phyloP scores from a whole-genome alignment of 2,888 invertebrate species.

The Drosophila hamatofila region DNA sequence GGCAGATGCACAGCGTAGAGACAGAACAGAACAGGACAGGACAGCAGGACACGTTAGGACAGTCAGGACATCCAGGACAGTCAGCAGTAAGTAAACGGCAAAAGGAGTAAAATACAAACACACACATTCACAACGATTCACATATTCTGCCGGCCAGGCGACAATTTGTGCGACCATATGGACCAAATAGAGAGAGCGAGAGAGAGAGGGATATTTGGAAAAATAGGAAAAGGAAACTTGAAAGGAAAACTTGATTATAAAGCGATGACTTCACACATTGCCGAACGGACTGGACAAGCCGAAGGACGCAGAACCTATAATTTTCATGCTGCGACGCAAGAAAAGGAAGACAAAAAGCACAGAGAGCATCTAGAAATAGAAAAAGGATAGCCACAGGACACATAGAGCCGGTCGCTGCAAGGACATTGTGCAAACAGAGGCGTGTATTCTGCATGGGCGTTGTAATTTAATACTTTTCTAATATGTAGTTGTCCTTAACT shows the following conservation, averaged over 20 bases:
- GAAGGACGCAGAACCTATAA: conserved; percentile 69
- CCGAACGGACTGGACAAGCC: conserved; percentile 37
- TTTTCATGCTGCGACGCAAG: conserved; percentile 60
- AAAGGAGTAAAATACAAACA: conserved; percentile 57
- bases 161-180: conserved; percentile 75
- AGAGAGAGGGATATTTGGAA: neutral
- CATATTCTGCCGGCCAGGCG: conserved; percentile 66
- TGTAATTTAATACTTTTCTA: conserved; percentile 81
- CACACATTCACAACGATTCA: conserved; percentile 39
- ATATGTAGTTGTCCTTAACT: conserved; percentile 67
- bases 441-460: conserved; percentile 57
- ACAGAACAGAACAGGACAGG: conserved; percentile 7
- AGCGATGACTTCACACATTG: conserved; percentile 84
- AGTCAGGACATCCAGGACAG: conserved; percentile 1
- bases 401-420: conserved; percentile 19
- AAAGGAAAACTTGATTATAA: conserved; percentile 84
- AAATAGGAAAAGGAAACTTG: conserved; percentile 66
- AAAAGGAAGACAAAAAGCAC: conserved; percentile 12
- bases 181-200: conserved; percentile 23
- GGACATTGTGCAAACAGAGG: conserved; percentile 75
- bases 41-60: conserved; percentile 10
- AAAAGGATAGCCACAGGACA: conserved; percentile 49
- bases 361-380: conserved; percentile 11
- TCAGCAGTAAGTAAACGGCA: conserved; percentile 64
- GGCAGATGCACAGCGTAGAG: conserved; percentile 54